Conservation (phyloP, 2,797 vertebrate genomes). For the Myripristis murdjan region DNA sequence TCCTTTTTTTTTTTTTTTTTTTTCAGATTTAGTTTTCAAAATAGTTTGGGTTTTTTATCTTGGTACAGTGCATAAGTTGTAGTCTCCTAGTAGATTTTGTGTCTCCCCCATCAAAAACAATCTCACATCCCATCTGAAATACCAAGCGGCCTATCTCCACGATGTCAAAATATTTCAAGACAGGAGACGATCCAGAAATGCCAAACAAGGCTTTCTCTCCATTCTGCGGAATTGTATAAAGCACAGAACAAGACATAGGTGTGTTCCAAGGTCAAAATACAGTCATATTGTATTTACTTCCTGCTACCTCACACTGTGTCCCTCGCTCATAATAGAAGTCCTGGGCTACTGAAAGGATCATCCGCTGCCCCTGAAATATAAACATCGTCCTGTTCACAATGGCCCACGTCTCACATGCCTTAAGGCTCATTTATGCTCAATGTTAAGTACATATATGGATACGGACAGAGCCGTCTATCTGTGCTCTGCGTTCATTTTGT, state of each 20-base stretch:
- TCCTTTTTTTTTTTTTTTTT: background rate
- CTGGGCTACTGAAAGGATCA: background rate
- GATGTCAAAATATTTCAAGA: background rate
- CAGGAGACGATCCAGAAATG: background rate
- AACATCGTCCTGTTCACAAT: background rate
- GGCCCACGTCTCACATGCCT: background rate
- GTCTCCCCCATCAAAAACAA: background rate
- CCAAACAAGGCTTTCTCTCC: background rate
- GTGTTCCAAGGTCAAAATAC: slow-evolving; percentile 8
- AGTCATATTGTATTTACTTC: background rate
- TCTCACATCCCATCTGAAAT: background rate
- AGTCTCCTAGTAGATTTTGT: background rate
- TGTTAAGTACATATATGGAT: no score
- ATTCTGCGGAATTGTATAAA: background rate
- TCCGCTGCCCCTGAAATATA: background rate
- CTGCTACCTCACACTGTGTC: background rate
- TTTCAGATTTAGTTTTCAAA: background rate
- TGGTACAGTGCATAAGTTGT: slow-evolving; percentile 1
- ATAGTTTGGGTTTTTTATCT: background rate
- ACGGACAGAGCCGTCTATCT: no score
- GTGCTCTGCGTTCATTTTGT: no score
- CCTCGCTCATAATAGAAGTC: background rate
- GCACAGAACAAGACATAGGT: background rate
- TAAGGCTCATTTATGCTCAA: no score
- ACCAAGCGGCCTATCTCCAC: background rate